phyloP scores from a whole-genome alignment of 2,113 vertebrate genomes.

The Pimephales promelas region DNA sequence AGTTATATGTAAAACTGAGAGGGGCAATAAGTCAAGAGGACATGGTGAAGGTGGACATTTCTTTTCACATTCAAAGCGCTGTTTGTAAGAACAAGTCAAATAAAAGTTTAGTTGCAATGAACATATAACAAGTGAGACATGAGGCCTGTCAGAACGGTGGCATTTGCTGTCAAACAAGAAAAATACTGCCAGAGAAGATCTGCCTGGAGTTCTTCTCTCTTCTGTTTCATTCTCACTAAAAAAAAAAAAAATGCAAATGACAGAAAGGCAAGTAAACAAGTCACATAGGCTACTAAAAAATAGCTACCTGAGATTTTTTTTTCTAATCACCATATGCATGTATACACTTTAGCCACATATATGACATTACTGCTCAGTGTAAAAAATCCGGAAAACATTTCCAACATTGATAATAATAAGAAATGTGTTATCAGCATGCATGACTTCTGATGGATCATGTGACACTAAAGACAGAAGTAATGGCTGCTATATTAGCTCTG shows the following conservation, averaged over 20 bases:
- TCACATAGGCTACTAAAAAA: background rate
- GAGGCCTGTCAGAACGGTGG: slow-evolving; percentile 13
- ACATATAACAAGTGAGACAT: slow-evolving; percentile 3
- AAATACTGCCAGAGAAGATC: background rate
- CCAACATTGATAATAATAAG: too few species aligned
- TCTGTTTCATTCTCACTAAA: slow-evolving; percentile 21
- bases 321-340: background rate
- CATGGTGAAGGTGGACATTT: background rate
- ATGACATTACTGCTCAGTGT: background rate
- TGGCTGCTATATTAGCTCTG: background rate
- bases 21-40: slow-evolving; percentile 5
- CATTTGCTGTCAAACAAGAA: slow-evolving; percentile 14
- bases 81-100: background rate
- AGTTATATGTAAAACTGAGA: slow-evolving; percentile 4
- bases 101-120: background rate
- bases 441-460: too few species aligned
- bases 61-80: background rate
- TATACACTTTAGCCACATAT: background rate
- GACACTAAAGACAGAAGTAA: too few species aligned
- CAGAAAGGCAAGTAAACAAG: slow-evolving; percentile 15
- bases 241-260: background rate
- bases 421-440: too few species aligned
- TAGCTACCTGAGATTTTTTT: background rate
- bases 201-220: slow-evolving; percentile 10
- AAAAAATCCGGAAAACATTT: too few species aligned